Evolutionary conservation across 2,113 vertebrate genomes (phyloP).

Genomic region (Cinclus mexicanus): DNA sequence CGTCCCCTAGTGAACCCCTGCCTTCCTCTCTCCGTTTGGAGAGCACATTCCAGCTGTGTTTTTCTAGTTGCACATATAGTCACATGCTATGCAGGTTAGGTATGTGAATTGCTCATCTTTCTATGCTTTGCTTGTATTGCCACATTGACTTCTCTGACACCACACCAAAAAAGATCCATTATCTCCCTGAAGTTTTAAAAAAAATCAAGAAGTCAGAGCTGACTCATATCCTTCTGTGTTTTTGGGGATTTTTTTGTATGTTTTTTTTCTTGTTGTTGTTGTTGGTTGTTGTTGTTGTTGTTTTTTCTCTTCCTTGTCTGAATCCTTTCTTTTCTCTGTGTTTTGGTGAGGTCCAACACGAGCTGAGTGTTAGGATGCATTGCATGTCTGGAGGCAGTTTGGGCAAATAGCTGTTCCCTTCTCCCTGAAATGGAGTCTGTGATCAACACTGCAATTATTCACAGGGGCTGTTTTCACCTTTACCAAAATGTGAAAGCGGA

Average conservation of each 20-base stretch:
- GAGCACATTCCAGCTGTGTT: not conserved
- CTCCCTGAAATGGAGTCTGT: not conserved
- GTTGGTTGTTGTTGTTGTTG: no score
- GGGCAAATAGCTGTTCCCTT: not conserved
- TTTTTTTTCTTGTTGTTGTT: no score
- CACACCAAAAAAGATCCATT: not conserved
- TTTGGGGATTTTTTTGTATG: no score
- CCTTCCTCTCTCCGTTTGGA: not conserved
- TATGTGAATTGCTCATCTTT: not conserved
- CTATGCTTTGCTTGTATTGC: not conserved
- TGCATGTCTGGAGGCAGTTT: not conserved
- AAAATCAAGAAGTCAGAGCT: not conserved
- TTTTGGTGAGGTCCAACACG: conserved; percentile 6
- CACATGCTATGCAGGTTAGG: not conserved
- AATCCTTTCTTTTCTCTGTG: conserved; percentile 18
- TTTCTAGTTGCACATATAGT: not conserved
- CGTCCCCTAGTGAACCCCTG: not conserved
- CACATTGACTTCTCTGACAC: not conserved
- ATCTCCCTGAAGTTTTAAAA: not conserved
- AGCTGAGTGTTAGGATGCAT: not conserved
- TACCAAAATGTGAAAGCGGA: not conserved
- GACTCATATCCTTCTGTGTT: conserved; percentile 31
- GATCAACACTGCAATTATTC: not conserved
- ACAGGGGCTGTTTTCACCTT: not conserved
- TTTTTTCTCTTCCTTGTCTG: not conserved